Base-by-base conservation (phyloP, 2,888 invertebrate species). In the Hyppa rectilinea region DNA sequence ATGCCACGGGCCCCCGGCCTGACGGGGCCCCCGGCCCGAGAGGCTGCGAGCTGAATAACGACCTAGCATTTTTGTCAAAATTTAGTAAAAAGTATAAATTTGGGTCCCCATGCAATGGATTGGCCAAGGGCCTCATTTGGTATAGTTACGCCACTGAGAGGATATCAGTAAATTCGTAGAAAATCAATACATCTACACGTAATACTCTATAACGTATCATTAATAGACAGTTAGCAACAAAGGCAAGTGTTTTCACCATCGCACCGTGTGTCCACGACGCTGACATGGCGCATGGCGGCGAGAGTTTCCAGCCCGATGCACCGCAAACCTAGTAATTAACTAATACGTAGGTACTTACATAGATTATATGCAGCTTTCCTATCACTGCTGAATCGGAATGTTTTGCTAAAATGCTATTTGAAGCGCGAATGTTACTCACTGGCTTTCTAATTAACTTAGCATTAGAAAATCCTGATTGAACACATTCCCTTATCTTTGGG, bases 291-390 rank as follows among this genome's bases (percentile, higher is more conserved):
- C 43, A 71, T 75, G 52, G 58, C 82, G 84, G 87, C 85, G 87
- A 89, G 91, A 90, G 91, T 94, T 94, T 93, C 91, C 92, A 86
- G 83, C 83, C 86, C 87, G 90, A 85, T 92, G 92, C 90, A 78
- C 87, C 84, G 73, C 89, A 85, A 83, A 83, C 78, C 74, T 78
- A 70, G 71, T 85, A 87, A 87, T 89, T 87, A 87, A 82, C 70
- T 85, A 86, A 86, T 86, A 77, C 63, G 59, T 86, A 77, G 62
- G 59, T 73, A 83, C 66, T 59, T 71, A 69, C 50, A 12, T 59
- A 77, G 83, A 85, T 83, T 71, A 78, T 64, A 78, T 80, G 73
- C 76, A 82, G 80, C 87, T 88, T 87, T 88, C 88, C 72, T 84
- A 84, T 82, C 80, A 78, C 66, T 71, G 71, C 67, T 73, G 77